Evolutionary conservation across 23 tunicate species (phyloP).

Genomic region (Corella eumyota): DNA sequence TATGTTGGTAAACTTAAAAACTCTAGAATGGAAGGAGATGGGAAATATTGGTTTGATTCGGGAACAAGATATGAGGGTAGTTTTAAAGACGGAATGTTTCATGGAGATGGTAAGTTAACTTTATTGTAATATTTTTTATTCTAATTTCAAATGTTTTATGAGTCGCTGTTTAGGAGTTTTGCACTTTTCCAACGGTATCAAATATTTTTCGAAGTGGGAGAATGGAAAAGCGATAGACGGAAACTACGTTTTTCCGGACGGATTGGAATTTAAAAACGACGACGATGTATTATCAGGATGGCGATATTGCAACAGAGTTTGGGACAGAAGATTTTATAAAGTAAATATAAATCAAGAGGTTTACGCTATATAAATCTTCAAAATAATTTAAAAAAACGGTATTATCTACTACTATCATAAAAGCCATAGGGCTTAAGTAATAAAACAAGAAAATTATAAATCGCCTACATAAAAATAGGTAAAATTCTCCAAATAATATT

Average conservation of each 20-base stretch:
- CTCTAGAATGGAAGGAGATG: constrained; percentile 52
- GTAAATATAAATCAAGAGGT: constrained; percentile 5
- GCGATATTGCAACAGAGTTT: constrained; percentile 29
- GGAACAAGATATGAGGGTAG: constrained; percentile 59
- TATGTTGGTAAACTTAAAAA: constrained; percentile 34
- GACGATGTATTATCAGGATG: constrained; percentile 36
- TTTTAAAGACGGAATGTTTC: constrained; percentile 52
- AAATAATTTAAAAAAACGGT: too few species aligned
- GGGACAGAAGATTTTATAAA: constrained; percentile 58
- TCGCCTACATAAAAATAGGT: too few species aligned
- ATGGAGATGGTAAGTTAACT: constrained; percentile 38
- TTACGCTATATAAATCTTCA: not conserved
- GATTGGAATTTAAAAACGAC: constrained; percentile 25
- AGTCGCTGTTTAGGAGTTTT: constrained; percentile 53
- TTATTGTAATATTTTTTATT: not conserved
- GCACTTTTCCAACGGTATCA: constrained; percentile 30
- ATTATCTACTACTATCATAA: too few species aligned
- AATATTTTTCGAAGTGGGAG: constrained; percentile 28
- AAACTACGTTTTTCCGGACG: constrained; percentile 25
- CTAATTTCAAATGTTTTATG: not conserved
- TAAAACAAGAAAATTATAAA: too few species aligned
- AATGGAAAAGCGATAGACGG: constrained; percentile 26
- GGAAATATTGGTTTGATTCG: constrained; percentile 36
- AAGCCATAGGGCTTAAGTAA: too few species aligned
- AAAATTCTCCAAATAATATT: not conserved